Conservation (phyloP, 2,113 vertebrate species). For the Cryptotis parvus region DNA sequence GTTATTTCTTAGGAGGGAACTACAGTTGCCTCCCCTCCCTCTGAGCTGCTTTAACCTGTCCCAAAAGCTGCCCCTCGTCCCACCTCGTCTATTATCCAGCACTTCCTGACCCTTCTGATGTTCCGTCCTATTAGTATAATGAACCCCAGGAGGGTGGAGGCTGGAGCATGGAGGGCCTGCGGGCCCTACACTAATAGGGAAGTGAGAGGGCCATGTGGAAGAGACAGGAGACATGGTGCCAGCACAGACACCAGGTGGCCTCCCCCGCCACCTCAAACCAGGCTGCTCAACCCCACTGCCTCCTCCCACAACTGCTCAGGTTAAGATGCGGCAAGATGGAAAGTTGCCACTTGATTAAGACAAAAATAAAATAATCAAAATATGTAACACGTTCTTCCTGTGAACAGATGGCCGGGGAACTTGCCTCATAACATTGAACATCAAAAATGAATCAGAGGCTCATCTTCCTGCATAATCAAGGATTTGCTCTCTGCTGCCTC, state of each 20-base stretch:
- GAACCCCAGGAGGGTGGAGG: conserved; percentile 71
- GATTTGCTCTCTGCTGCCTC: conserved; percentile 53
- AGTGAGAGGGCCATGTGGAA: conserved; percentile 62
- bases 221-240: conserved; percentile 45
- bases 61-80: neutral
- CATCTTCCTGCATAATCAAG: conserved; percentile 69
- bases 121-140: conserved; percentile 72
- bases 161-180: conserved; percentile 51
- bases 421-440: conserved; percentile 59
- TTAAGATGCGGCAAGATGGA: conserved; percentile 53
- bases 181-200: conserved; percentile 77
- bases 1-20: neutral
- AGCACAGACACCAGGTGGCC: conserved; percentile 32
- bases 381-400: conserved; percentile 32
- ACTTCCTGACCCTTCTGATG: conserved; percentile 62
- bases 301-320: conserved; percentile 61
- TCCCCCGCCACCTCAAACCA: neutral
- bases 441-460: conserved; percentile 78
- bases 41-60: neutral
- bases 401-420: conserved; percentile 77
- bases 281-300: neutral
- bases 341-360: conserved; percentile 75
- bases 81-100: conserved; percentile 57
- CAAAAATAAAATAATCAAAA: conserved; percentile 70
- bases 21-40: neutral